Evolutionary conservation across 2,113 vertebrate species (phyloP).

Genomic region (Geothlypis trichas): DNA sequence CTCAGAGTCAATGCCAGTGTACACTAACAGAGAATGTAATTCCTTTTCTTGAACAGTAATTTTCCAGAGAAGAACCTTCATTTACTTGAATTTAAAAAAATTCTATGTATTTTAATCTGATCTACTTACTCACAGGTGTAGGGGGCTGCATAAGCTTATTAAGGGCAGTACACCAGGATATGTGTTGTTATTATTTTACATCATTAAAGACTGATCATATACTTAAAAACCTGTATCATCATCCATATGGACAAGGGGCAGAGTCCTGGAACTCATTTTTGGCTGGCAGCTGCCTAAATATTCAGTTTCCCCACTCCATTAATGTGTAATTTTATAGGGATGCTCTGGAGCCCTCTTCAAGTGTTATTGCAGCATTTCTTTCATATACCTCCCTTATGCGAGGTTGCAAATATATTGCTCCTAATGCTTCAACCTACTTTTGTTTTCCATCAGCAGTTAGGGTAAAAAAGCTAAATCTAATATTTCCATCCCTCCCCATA

Average conservation of each 20-base stretch:
- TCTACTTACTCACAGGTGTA: neutral
- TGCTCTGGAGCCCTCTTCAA: constrained; percentile 7
- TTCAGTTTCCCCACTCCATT: neutral
- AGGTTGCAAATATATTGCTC: neutral
- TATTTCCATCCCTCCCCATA: neutral
- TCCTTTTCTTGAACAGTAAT: neutral
- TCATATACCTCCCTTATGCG: neutral
- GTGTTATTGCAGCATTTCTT: neutral
- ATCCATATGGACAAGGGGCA: neutral
- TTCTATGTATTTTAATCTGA: neutral
- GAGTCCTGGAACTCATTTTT: neutral
- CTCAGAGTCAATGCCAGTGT: neutral
- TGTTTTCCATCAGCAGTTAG: constrained; percentile 2
- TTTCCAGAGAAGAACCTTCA: neutral
- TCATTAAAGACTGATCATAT: neutral
- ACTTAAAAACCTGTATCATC: constrained; percentile 13
- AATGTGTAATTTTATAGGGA: neutral
- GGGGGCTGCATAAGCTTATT: neutral
- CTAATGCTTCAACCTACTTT: neutral
- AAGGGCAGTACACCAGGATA: neutral
- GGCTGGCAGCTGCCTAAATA: neutral
- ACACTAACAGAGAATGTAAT: neutral
- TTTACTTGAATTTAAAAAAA: neutral
- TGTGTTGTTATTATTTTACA: neutral
- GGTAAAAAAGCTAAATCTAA: neutral